phyloP scores from a whole-genome alignment of 2,797 vertebrate species.

The Nyctibius grandis region DNA sequence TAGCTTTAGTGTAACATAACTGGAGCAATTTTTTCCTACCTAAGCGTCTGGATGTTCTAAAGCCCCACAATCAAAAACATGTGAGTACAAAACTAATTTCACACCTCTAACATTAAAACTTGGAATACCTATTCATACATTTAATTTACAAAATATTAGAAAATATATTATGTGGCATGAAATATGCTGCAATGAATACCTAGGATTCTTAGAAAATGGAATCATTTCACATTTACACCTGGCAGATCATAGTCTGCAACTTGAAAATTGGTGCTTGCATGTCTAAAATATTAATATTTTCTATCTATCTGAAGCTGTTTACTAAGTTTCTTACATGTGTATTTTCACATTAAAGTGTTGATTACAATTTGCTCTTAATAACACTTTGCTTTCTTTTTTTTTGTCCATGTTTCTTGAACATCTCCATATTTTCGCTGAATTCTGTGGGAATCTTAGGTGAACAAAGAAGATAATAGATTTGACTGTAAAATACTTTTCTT shows the following conservation, averaged over 20 bases:
- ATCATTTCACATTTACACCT: constrained; percentile 61
- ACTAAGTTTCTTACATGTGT: background rate
- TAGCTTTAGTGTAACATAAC: background rate
- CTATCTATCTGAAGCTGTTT: background rate
- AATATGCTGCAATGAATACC: constrained; percentile 15
- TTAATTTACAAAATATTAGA: constrained; percentile 63
- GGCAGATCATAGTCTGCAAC: constrained; percentile 1
- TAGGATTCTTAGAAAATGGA: constrained; percentile 22
- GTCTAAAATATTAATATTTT: constrained; percentile 6
- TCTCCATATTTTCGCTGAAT: background rate
- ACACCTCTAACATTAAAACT: constrained; percentile 52
- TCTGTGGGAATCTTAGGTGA: background rate
- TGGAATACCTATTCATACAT: constrained; percentile 33
- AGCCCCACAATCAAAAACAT: constrained; percentile 35
- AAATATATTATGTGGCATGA: constrained; percentile 25
- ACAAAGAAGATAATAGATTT: background rate
- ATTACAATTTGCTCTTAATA: background rate
- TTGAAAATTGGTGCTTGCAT: background rate
- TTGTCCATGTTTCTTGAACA: background rate
- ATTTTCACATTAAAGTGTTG: background rate
- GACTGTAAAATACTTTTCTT: background rate
- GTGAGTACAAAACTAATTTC: constrained; percentile 63
- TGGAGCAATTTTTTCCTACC: constrained; percentile 8
- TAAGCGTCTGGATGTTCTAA: constrained; percentile 44
- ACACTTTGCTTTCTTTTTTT: background rate